Base-by-base conservation (phyloP, 2,888 invertebrate species). In the Tyria jacobaeae region DNA sequence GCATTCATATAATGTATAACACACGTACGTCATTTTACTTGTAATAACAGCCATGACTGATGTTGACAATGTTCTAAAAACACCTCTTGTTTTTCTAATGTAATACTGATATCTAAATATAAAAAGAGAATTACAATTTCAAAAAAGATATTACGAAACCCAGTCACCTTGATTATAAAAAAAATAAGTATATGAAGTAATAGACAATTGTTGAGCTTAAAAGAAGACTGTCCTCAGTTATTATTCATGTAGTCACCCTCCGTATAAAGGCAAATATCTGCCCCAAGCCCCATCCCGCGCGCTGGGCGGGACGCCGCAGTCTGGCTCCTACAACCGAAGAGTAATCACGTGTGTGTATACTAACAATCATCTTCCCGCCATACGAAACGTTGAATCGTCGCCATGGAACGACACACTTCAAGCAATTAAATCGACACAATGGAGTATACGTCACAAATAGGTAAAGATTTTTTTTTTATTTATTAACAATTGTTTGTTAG, bases 391-490 rank as follows among this genome's bases (percentile, higher is more conserved):
- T 73, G 73, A 68, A 66, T 68, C 71, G 64, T 70, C 71, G 73
- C 70, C 66, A 76, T 79, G 74, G 70, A 67, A 63, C 68, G 70
- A 69, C 64, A 73, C 67, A 64, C 64, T 66, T 70, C 17, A 39
- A 60, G 64, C 84, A 86, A 87, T 89, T 86, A 87, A 73, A 61
- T 57, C 67, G 64, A 84, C 83, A 91, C 89, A 91, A 91, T 91
- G 90, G 88, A 83, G 61, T 81, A 81, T 70, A 83, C 89, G 86
- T 89, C 90, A 86, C 81, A 80, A 70, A 79, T 81, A 88, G 89
- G 88, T 88, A 88, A 84, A 76, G 68, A 68, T 81, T 68, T 70
- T 76, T 79, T 83, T 80, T 82, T 83, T 78, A 79, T 82, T 83
- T 78, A 79, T 73, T 76, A 64, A 68, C 67, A 59, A 76, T 81